Conservation (phyloP, 2,888 invertebrate genomes). For the Yponomeuta sedellus region DNA sequence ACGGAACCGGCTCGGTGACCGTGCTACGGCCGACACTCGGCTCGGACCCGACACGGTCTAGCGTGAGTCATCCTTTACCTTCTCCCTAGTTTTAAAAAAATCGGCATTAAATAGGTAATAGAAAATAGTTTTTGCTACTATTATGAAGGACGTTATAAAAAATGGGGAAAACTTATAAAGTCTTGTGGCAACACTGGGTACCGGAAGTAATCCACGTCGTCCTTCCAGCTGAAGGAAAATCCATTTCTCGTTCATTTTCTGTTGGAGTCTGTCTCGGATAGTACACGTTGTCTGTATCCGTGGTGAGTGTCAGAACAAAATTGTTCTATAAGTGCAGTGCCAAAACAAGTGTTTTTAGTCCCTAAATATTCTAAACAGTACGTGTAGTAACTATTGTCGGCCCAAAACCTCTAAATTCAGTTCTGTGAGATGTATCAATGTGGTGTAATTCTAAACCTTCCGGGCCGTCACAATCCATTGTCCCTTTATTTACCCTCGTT, state of each 20-base stretch:
- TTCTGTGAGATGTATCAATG: slow-evolving; percentile 18
- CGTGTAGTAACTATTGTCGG: slow-evolving; percentile 15
- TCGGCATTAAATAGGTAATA: too few species aligned
- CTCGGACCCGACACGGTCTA: too few species aligned
- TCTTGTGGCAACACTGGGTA: slow-evolving; percentile 36
- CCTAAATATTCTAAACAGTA: slow-evolving; percentile 16
- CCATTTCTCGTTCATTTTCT: slow-evolving; percentile 79
- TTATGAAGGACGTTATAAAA: too few species aligned
- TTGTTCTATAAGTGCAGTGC: slow-evolving; percentile 59
- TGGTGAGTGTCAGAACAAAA: slow-evolving; percentile 70
- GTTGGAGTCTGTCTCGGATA: slow-evolving; percentile 81
- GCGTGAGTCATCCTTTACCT: too few species aligned
- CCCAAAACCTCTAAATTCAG: slow-evolving; percentile 18
- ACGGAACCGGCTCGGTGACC: too few species aligned
- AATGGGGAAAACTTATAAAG: slow-evolving; percentile 20
- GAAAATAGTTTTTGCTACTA: too few species aligned
- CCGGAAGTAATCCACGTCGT: slow-evolving; percentile 62
- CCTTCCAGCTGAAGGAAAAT: slow-evolving; percentile 61
- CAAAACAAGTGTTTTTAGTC: slow-evolving; percentile 21
- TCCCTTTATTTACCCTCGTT: neutral
- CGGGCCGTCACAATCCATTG: neutral
- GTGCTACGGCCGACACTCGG: too few species aligned
- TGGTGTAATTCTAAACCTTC: slow-evolving; percentile 26
- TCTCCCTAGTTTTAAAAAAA: too few species aligned
- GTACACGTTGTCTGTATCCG: slow-evolving; percentile 75